Evolutionary conservation across 2,888 invertebrate species (phyloP).

Genomic region (Cryptosula pallasiana): DNA sequence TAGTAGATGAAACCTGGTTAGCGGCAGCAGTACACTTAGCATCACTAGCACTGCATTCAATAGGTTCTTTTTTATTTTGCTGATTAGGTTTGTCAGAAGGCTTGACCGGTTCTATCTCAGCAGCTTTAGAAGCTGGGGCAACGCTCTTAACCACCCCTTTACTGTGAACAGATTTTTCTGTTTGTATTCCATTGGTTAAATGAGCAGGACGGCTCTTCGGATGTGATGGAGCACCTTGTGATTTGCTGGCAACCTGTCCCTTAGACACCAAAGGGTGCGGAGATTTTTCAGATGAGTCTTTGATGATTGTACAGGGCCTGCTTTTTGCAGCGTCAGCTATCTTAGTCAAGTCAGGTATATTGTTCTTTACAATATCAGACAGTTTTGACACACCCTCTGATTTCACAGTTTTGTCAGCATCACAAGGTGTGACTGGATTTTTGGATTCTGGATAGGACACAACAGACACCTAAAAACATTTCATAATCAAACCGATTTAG

Average conservation of each 20-base stretch:
- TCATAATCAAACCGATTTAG: too few relatives aligned
- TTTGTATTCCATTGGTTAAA: not conserved
- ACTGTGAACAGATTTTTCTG: not conserved
- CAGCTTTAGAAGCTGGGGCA: not conserved
- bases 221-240: not conserved
- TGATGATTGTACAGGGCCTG: slow-evolving; percentile 58
- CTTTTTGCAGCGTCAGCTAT: slow-evolving; percentile 76
- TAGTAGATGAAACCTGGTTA: too few relatives aligned
- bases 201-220: not conserved
- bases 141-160: not conserved
- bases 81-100: too few relatives aligned
- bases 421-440: not conserved
- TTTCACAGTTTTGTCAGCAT: not conserved
- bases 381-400: not conserved
- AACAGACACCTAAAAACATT: too few relatives aligned
- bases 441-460: too few relatives aligned
- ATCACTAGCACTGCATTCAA: too few relatives aligned
- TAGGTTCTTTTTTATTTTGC: too few relatives aligned
- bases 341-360: slow-evolving; percentile 47
- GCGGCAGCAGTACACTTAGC: too few relatives aligned
- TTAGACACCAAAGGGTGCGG: not conserved
- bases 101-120: not conserved
- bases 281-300: not conserved
- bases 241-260: not conserved
- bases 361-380: slow-evolving; percentile 15